Percentiles rank a stretch among this genome's conserved stretches.
Conservation (phyloP, 2,797 vertebrate species). For the Chaunax sp. region DNA sequence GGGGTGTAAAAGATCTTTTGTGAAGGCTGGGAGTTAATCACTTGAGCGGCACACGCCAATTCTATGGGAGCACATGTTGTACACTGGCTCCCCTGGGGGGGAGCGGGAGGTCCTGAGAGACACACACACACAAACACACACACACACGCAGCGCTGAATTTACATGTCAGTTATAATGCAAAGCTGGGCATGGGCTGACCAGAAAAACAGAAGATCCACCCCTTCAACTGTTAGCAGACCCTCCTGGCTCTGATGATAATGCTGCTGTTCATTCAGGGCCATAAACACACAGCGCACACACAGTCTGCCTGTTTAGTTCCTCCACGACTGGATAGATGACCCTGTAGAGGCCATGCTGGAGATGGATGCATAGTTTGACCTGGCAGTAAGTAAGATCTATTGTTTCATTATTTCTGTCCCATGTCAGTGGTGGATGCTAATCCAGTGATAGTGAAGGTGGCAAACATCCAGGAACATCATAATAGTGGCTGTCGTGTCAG, state of each 20-base stretch:
- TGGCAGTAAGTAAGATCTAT: conserved; percentile 79
- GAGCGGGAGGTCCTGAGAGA: conserved; percentile 29
- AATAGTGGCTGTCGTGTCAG: conserved; percentile 43
- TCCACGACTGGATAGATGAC: conserved; percentile 60
- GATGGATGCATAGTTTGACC: conserved; percentile 72
- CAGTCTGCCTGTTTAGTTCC: conserved; percentile 35
- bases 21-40: conserved; percentile 85
- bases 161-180: conserved; percentile 86
- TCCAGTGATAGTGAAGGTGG: conserved; percentile 60
- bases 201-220: conserved; percentile 74
- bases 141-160: conserved; percentile 64
- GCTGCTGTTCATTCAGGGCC: conserved; percentile 70
- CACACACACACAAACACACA: conserved; percentile 36
- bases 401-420: conserved; percentile 66
- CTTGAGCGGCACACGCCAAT: conserved; percentile 86
- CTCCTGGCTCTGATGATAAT: conserved; percentile 66
- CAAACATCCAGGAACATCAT: conserved; percentile 38
- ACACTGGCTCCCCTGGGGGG: conserved; percentile 73
- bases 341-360: conserved; percentile 60
- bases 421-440: conserved; percentile 59
- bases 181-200: conserved; percentile 66
- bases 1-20: conserved; percentile 79
- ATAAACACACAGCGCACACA: conserved; percentile 26
- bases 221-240: conserved; percentile 72
- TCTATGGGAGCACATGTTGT: conserved; percentile 81